Percentiles rank a stretch among this genome's conserved stretches.
phyloP scores from a whole-genome alignment of 2,888 invertebrate species.

The Pandemis corylana region DNA sequence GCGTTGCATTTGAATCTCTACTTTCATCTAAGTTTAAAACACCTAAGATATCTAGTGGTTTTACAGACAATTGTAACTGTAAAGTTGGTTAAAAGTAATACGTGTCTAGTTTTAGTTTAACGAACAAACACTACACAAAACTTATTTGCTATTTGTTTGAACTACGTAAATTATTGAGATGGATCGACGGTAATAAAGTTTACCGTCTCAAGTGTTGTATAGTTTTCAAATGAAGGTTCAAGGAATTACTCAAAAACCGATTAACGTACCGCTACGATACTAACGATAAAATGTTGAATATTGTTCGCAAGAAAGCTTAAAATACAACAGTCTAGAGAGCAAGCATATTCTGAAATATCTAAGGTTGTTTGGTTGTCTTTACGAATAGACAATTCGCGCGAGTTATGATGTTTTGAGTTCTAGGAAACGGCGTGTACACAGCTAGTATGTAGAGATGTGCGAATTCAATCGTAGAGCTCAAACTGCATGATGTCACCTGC shows the following conservation, averaged over 20 bases:
- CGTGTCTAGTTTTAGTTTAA: too few relatives aligned
- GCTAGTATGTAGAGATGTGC: conserved; percentile 53
- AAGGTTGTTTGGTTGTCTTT: not conserved
- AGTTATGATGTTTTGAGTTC: conserved; percentile 46
- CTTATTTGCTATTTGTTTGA: not conserved
- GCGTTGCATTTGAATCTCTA: not conserved
- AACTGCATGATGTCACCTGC: conserved; percentile 62
- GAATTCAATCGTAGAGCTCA: conserved; percentile 55
- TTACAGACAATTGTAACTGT: not conserved
- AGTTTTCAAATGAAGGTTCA: not conserved
- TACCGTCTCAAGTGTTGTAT: not conserved
- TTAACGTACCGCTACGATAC: not conserved
- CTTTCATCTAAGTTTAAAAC: not conserved
- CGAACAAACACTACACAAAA: too few relatives aligned
- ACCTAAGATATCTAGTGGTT: not conserved
- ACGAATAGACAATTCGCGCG: conserved; percentile 3
- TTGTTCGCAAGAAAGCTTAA: not conserved
- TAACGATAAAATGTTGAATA: not conserved
- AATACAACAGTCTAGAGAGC: not conserved
- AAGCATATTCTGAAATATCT: not conserved
- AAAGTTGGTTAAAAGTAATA: not conserved
- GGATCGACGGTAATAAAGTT: not conserved
- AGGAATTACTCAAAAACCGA: not conserved
- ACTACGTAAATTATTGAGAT: not conserved
- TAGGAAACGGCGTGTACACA: conserved; percentile 46